phyloP scores from a whole-genome alignment of 2,797 vertebrate species.

The Scomberomorus guttatus region DNA sequence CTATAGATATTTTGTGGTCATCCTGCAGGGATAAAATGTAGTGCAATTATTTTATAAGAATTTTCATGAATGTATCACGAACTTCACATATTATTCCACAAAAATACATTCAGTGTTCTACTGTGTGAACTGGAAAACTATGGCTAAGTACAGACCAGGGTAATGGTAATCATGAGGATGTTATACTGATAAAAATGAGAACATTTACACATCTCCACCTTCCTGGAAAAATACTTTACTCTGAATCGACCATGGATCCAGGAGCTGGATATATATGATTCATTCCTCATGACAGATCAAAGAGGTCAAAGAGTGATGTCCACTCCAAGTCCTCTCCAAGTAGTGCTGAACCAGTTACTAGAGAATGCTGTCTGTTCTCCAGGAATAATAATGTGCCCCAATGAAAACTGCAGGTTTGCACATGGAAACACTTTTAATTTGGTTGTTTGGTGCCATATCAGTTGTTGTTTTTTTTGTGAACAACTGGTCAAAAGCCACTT shows the following conservation, averaged over 20 bases:
- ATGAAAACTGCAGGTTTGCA: slow-evolving; percentile 7
- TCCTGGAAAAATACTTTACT: slow-evolving; percentile 25
- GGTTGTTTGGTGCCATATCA: background rate
- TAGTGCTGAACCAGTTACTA: background rate
- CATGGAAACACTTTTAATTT: background rate
- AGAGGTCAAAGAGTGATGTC: slow-evolving; percentile 42
- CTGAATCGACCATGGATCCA: slow-evolving; percentile 14
- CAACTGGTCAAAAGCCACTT: background rate
- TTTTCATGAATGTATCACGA: slow-evolving; percentile 1
- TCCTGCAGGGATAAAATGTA: slow-evolving; percentile 84
- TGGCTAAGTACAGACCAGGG: slow-evolving; percentile 6
- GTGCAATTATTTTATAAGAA: background rate
- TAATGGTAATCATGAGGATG: slow-evolving; percentile 3
- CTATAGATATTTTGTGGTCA: slow-evolving; percentile 91
- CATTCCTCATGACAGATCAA: slow-evolving; percentile 40
- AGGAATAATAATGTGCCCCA: background rate
- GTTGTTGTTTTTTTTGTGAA: background rate
- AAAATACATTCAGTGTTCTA: background rate
- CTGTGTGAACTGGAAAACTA: background rate
- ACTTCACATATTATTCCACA: background rate
- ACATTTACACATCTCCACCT: slow-evolving; percentile 13
- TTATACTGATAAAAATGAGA: background rate
- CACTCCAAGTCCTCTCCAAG: slow-evolving; percentile 20
- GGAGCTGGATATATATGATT: slow-evolving; percentile 43
- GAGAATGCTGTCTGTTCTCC: slow-evolving; percentile 23